Percentiles rank a stretch among this genome's conserved stretches.
phyloP scores from a whole-genome alignment of 2,797 vertebrate genomes.

The Paratrypauchen microcephalus region DNA sequence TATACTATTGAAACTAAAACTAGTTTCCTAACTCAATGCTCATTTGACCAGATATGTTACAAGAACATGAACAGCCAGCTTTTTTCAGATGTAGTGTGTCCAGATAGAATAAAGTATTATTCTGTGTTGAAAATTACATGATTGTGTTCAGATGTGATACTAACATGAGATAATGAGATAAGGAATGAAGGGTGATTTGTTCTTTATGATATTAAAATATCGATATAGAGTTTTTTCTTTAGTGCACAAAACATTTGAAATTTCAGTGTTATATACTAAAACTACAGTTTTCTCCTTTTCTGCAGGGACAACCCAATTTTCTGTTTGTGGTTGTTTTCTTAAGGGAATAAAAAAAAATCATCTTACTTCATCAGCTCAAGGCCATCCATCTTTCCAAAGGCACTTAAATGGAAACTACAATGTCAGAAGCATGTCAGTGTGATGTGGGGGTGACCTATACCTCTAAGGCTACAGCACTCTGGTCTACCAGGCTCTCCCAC shows the following conservation, averaged over 20 bases:
- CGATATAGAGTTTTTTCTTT: not conserved
- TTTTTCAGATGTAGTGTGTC: not conserved
- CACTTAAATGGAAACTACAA: constrained; percentile 31
- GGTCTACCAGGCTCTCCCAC: constrained; percentile 55
- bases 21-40: not conserved
- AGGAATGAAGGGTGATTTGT: not conserved
- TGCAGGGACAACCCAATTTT: not conserved
- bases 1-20: not conserved
- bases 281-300: too few species aligned
- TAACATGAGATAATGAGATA: too few species aligned
- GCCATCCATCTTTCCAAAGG: constrained; percentile 24
- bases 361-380: not conserved
- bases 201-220: not conserved
- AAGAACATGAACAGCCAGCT: too few species aligned
- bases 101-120: too few species aligned
- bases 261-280: not conserved
- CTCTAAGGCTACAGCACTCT: constrained; percentile 68
- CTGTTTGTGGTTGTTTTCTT: not conserved
- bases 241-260: not conserved
- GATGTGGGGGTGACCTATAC: constrained; percentile 72
- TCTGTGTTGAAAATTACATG: too few species aligned
- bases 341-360: not conserved
- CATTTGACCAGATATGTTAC: not conserved
- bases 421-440: constrained; percentile 39
- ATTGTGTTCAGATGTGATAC: too few species aligned